Base-by-base conservation (phyloP, 2,888 invertebrate genomes). In the Catocala nupta region DNA sequence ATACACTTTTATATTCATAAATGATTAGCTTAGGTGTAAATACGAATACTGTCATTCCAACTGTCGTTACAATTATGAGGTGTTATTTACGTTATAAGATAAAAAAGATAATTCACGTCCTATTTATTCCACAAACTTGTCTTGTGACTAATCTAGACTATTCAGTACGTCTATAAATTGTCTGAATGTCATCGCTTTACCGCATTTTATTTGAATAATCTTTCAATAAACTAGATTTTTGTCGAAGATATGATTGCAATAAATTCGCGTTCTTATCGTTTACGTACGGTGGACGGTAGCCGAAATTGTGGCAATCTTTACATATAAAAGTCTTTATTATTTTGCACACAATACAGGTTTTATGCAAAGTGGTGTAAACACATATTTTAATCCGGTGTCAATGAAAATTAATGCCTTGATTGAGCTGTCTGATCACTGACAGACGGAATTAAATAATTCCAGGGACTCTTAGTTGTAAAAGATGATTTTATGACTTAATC, bases 221-320 rank as follows among this genome's bases (percentile, higher is more conserved):
- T 53, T 65, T 56, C 53, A 59, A 71, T 71, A 71, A 73, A 71
- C 55, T 68, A 63, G 52, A 66, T 60, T 68, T 70, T 63, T 49
- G 57, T 16, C 51, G n/a, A 55, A 63, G 52, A 57, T 59, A 55
- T 67, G 61, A 55, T 60, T 66, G 52, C 62, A 69, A 75, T 73
- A 62, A 65, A 69, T 67, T 71, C 34, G 9, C 52, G 54, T 73
- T 39, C 69, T 76, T 76, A 76, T 75, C 67, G 62, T 16, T 47
- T 45, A 44, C 48, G 68, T 39, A 67, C 54, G 56, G 13, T 65
- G 39, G 50, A 63, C 76, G 34, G 76, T 69, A 73, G 76, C 73
- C 39, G 62, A 67, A 60, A 70, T 42, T 45, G 16, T 42, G 62
- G 53, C 59, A 49, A 49, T 53, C 59, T 73, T 64, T 60, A 44